Evolutionary conservation across 2,888 invertebrate species (phyloP), one percentile per base, ranked within the genome.

Genomic region (Exocentrus adspersus): DNA sequence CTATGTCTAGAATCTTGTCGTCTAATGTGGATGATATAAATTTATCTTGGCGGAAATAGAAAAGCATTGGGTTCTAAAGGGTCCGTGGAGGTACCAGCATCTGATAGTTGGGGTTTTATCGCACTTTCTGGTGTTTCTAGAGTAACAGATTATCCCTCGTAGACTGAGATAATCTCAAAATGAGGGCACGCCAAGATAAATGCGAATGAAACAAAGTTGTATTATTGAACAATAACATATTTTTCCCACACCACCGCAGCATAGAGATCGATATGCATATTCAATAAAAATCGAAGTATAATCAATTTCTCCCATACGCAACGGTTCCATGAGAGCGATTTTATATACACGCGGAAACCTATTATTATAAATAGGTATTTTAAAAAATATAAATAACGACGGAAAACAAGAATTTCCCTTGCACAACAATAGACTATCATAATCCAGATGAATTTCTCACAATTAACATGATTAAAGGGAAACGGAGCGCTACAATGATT

Each of bases 41-140:
- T 62, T 59, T 67, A 45, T 57, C 57, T 45, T 48, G 60, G 64
- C 59, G 65, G 63, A 68, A 72, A 73, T 71, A 71, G 73, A 73
- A 71, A 73, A 72, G 72, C 67, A 56, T 54, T 56, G 63, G 62
- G 56, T 61, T 56, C 52, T 56, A 60, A 54, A 54, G 60, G 51
- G 68, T 61, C 62, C 52, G 74, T 75, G 69, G 67, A 70, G 75
- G 76, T 75, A 76, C 76, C 76, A 76, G 76, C 74, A 76, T 76
- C 71, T 69, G 72, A 75, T 75, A 76, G 70, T 70, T 71, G 65
- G 64, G 67, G 64, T 56, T 64, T 70, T 73, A 68, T 67, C 72
- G 62, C 45, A 59, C 67, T 64, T 64, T 67, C 69, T 69, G 65
- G 70, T 67, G 61, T 65, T 64, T 60, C 66, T 64, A 61, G 71